Base-by-base conservation (phyloP, 1,140 invertebrate species). In the Drosophila micromelanica region DNA sequence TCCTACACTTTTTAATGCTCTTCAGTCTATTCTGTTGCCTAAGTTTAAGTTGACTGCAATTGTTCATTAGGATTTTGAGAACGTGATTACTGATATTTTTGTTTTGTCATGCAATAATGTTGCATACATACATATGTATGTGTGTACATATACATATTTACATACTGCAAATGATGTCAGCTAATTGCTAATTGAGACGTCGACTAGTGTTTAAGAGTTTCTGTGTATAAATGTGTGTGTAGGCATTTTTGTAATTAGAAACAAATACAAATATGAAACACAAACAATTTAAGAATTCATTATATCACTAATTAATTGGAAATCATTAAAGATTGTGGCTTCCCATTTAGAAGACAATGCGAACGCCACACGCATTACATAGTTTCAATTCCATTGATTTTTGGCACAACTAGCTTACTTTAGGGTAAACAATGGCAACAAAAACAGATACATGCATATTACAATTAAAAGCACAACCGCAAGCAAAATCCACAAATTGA, bases 201-300 rank as follows among this genome's bases (percentile, higher is more conserved):
- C 82, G 67, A 52, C 71, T 86, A 86, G 78, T 67, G 42, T 70
- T 64, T 82, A 87, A 89, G 84, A 40, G 60, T 89, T 89, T 86
- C 43, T 74, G 78, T 82, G 78, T 86, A 87, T 87, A 82, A 61
- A 63, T 72, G 54, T 78, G 80, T 89, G 84, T 72, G 84, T 89
- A 89, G 84, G 84, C 79, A 84, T 90, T 86, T 73, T 89, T 89
- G 79, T 89, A 89, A 89, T 84, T 89, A 89, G 78, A 68, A 78
- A 69, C 54, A 27, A 63, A 67, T 38, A 51, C 15, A 60, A 73
- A 68, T 32, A 52, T 40, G 62, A 23, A 55, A 52, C 40, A 42
- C 27, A 82, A 84, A 61, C 55, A 84, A 77, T 86, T 87, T 61
- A 72, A 79, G 85, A 87, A 87, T 89, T 89, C 84, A 87, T 89